Percentiles rank a stretch among this genome's conserved stretches.
phyloP scores from a whole-genome alignment of 2,113 vertebrate genomes.

The Alligator mississippiensis region DNA sequence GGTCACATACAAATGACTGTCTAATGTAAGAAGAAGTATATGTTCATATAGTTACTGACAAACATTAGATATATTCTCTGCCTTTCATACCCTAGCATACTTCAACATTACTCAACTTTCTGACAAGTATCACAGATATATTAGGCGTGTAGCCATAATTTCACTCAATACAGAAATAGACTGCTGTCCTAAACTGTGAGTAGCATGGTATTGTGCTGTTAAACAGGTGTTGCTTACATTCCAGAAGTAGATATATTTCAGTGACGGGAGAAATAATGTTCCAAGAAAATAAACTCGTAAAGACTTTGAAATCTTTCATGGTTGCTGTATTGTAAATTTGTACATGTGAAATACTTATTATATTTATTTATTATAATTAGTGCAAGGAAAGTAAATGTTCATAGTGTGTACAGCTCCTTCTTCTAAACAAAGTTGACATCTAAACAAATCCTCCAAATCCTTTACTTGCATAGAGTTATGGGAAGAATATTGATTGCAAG shows the following conservation, averaged over 20 bases:
- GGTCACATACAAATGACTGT: conserved; percentile 45
- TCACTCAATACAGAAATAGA: background rate
- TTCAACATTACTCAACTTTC: background rate
- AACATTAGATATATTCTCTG: conserved; percentile 32
- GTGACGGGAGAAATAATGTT: background rate
- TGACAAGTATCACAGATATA: background rate
- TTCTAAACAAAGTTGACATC: conserved; percentile 2
- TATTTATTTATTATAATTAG: background rate
- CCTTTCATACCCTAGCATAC: background rate
- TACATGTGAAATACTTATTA: background rate
- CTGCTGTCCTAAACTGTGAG: background rate
- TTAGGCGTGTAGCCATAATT: background rate
- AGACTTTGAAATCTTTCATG: background rate
- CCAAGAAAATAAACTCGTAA: background rate
- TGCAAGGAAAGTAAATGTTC: background rate
- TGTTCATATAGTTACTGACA: conserved; percentile 45
- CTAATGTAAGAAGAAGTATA: conserved; percentile 39
- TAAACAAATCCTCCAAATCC: background rate
- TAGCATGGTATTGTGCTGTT: background rate
- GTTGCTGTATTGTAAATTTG: background rate
- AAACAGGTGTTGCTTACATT: background rate
- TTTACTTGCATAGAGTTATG: background rate
- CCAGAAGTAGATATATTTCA: background rate
- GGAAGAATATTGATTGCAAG: background rate
- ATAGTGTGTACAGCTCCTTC: background rate